Conservation (phyloP, 53 echinoderm and acorn worm genomes). For the Echinometra lucunter region DNA sequence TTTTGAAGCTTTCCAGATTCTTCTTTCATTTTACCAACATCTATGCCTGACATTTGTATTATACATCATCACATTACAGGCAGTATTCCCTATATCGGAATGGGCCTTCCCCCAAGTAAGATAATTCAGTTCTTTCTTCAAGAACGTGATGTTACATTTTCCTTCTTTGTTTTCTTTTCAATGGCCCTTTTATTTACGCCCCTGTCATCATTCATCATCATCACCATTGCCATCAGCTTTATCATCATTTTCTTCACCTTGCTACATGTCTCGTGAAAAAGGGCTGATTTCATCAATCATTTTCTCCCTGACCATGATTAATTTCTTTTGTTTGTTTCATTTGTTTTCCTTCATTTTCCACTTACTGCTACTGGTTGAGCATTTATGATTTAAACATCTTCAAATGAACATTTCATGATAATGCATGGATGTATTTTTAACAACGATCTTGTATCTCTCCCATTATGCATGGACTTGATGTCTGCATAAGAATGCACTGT, state of each 20-base stretch:
- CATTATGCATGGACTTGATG: constrained; percentile 13
- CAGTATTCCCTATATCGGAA: constrained; percentile 63
- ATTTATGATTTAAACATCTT: constrained; percentile 5
- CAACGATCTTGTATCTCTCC: background rate
- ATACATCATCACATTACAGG: constrained; percentile 55
- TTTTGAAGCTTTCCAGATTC: background rate
- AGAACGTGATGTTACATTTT: constrained; percentile 37
- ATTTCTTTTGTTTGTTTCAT: background rate
- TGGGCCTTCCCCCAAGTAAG: constrained; percentile 68
- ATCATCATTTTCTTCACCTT: background rate
- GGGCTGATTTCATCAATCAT: constrained; percentile 2
- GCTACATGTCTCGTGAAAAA: constrained; percentile 35
- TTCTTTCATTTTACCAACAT: constrained; percentile 46
- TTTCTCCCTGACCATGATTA: background rate
- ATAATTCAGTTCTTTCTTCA: constrained; percentile 31
- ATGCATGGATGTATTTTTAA: constrained; percentile 6
- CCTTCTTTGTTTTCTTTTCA: background rate
- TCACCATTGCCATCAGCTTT: background rate
- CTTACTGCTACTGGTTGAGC: background rate
- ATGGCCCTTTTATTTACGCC: background rate
- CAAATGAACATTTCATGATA: background rate
- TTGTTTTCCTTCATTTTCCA: background rate
- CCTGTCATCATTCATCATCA: constrained; percentile 1
- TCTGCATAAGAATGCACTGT: constrained; percentile 30
- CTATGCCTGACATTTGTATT: constrained; percentile 55